A percentile compares a stretch with the other conserved stretches of the same genome.
Evolutionary conservation across 1,140 invertebrate genomes (phyloP).

Genomic region (Lepidotrigona ventralis): DNA sequence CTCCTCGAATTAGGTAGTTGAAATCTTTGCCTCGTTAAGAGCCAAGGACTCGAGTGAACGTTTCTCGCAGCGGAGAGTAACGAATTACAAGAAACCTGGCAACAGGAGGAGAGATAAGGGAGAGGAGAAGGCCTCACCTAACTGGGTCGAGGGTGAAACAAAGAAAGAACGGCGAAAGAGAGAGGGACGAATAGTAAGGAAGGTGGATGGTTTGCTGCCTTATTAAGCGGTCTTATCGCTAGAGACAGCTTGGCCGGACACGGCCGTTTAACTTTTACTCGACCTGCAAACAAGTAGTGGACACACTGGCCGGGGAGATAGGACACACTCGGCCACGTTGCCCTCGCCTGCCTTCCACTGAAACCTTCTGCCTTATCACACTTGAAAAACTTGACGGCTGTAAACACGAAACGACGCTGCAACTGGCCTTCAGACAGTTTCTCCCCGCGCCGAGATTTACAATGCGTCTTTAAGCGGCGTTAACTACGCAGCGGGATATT

Average conservation of each 20-base stretch:
- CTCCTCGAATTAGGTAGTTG: constrained; percentile 37
- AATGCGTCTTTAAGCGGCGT: constrained; percentile 42
- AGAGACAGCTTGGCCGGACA: constrained; percentile 53
- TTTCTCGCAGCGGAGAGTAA: constrained; percentile 14
- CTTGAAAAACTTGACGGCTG: constrained; percentile 62
- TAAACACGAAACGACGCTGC: constrained; percentile 56
- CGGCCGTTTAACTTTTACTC: constrained; percentile 70
- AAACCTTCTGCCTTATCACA: constrained; percentile 51
- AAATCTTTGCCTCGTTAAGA: constrained; percentile 48
- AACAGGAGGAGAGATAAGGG: constrained; percentile 52
- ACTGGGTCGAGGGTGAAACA: constrained; percentile 58
- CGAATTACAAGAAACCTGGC: constrained; percentile 39
- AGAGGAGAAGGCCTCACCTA: constrained; percentile 38
- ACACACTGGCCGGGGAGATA: constrained; percentile 57
- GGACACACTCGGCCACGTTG: constrained; percentile 31
- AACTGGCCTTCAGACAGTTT: constrained; percentile 37
- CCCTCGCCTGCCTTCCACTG: constrained; percentile 28
- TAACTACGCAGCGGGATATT: constrained; percentile 38
- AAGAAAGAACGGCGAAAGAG: constrained; percentile 25
- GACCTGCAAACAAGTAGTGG: constrained; percentile 63
- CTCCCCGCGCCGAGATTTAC: constrained; percentile 49
- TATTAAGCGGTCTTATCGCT: constrained; percentile 68
- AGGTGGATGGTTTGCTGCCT: constrained; percentile 55
- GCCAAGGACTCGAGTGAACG: not conserved
- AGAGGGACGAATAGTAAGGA: constrained; percentile 45